A percentile compares a stretch with the other conserved stretches of the same genome.
phyloP scores from a whole-genome alignment of 1,140 invertebrate genomes.

The Eubasilissa regina region DNA sequence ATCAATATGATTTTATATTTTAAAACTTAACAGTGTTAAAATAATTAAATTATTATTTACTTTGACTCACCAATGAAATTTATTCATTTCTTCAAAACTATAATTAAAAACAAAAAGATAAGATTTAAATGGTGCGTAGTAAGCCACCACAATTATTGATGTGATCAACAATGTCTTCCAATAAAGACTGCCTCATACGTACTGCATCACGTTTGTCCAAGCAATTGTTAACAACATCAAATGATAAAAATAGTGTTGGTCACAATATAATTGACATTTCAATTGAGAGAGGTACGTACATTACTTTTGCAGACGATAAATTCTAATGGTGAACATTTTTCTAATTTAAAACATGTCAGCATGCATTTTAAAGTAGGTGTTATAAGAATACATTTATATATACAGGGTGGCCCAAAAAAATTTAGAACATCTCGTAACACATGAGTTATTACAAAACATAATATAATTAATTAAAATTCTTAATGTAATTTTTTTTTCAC shows the following conservation, averaged over 20 bases:
- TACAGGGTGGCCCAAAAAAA: no score
- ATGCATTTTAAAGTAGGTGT: no score
- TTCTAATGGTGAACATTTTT: not conserved
- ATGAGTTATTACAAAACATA: no score
- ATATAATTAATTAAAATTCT: no score
- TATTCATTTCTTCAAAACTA: slow-evolving; percentile 25
- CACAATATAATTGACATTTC: slow-evolving; percentile 30
- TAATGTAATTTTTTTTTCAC: no score
- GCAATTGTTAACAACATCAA: not conserved
- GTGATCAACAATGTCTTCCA: not conserved
- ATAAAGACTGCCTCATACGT: not conserved
- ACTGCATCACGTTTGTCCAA: slow-evolving; percentile 8
- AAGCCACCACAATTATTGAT: no score
- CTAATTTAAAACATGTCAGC: no score
- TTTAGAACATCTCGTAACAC: no score
- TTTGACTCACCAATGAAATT: slow-evolving; percentile 8
- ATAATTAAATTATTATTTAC: slow-evolving; percentile 5
- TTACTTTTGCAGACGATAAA: no score
- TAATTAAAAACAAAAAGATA: no score
- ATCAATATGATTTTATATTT: not conserved
- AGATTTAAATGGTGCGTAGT: no score
- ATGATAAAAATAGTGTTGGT: slow-evolving; percentile 17
- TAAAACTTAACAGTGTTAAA: not conserved
- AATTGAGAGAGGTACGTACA: not conserved
- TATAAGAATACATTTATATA: no score